These are phyloP conservation scores for Rousettus leschenaultii DNA, from an alignment of 2,113 vertebrate species.

Conservation along the genomic window DNA sequence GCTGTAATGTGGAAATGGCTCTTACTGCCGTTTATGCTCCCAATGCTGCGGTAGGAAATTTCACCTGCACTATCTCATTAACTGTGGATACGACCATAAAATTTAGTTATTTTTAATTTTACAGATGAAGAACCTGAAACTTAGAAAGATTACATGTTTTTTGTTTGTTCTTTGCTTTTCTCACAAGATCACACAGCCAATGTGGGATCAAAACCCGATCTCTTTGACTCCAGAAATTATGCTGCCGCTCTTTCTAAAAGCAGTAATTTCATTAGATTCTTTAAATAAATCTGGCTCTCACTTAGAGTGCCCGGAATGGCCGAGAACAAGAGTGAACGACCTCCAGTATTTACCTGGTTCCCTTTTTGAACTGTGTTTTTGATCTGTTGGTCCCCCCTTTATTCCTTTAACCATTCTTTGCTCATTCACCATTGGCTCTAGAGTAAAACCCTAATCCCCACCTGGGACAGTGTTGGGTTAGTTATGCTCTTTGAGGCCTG, in stretches of 20 bases:
- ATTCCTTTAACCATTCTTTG: neutral
- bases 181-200: neutral
- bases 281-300: neutral
- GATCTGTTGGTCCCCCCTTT: neutral
- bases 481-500: neutral
- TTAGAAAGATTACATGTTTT: neutral
- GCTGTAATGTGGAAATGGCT: neutral
- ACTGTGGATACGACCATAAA: neutral
- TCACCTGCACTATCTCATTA: neutral
- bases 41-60: neutral
- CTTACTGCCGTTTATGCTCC: neutral
- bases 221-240: neutral
- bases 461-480: neutral
- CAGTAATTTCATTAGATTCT: neutral
- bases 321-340: neutral
- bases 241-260: neutral
- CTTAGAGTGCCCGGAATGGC: neutral
- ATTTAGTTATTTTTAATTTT: slow-evolving; percentile 24
- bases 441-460: neutral
- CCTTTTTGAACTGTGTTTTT: neutral
- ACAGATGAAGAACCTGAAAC: neutral
- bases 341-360: neutral
- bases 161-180: neutral
- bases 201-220: neutral
- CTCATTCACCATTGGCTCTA: neutral